Base-by-base conservation (phyloP, 2,113 vertebrate species). In the Salvelinus sp. region DNA sequence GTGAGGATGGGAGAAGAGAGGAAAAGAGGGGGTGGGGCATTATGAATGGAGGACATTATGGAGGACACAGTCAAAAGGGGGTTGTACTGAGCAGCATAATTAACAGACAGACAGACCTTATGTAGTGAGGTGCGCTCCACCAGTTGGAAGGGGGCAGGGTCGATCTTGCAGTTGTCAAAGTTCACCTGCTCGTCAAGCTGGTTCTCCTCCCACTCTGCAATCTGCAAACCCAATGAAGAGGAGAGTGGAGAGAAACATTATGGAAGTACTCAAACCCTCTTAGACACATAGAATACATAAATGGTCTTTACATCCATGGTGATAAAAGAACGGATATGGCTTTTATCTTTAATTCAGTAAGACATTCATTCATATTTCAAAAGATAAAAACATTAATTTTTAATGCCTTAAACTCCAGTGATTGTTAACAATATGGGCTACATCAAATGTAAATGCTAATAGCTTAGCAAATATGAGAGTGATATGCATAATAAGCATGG, bases 91-190 rank as follows among this genome's bases (percentile, higher is more conserved):
- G 22, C 66, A 68, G 50, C 79, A 54, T 67, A 20, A 38, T 30
- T 44, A 25, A 28, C 48, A 47, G 20, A 48, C 60, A 74, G 60
- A 73, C 54, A 12, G 81, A 98, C 98, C 96, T 98, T 97, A 83
- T 98, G 96, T 82, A 99, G 87, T 0, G 97, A 99, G 0, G 96
- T 98, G 73, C 94, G 92, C 77, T 98, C 97, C 86, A 99, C 95
- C 82, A 99, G 93, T 91, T 99, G 98, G 90, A 99, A 96, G 0
- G 97, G 97, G 0, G 97, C 97, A 0, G 97, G 98, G 87, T 99
- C 97, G 0, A 98, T 98, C 90, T 97, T 97, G 89, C 96, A 95
- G 75, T 95, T 95, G 87, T 93, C 95, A 83, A 99, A 99, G 87
- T 98, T 95, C 85, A 98, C 95, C 66, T 90, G 87, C 79, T 98